Conservation (phyloP, 37 sponge, comb jelly and placozoan genomes). For the Cliona cf. orientalis region DNA sequence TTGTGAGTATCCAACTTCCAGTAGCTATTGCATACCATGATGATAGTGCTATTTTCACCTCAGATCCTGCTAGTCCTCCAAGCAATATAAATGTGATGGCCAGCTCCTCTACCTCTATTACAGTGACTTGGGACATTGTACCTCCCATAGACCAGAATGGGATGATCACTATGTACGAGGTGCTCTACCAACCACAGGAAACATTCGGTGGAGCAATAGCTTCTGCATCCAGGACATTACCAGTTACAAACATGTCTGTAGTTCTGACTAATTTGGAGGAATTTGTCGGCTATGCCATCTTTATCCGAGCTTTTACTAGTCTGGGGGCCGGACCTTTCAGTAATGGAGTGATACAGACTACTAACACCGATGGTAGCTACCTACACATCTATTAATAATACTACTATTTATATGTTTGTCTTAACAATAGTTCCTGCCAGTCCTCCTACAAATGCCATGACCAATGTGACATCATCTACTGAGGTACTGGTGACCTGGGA, state of each 20-base stretch:
- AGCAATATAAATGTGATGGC: background rate
- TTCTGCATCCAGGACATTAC: background rate
- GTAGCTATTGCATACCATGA: too few relatives aligned
- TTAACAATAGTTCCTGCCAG: too few relatives aligned
- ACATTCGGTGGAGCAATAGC: conserved; percentile 1
- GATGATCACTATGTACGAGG: conserved; percentile 18
- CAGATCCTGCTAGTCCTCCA: conserved; percentile 20
- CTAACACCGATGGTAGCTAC: conserved; percentile 22
- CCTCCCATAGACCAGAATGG: conserved; percentile 23
- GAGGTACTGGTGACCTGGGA: too few relatives aligned
- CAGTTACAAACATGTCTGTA: background rate
- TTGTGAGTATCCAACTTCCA: too few relatives aligned
- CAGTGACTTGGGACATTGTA: conserved; percentile 3
- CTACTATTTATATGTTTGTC: too few relatives aligned
- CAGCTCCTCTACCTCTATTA: background rate
- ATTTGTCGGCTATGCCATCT: conserved; percentile 25
- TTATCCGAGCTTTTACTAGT: conserved; percentile 22
- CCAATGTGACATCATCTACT: too few relatives aligned
- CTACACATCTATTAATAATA: too few relatives aligned
- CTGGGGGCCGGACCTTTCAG: conserved; percentile 20
- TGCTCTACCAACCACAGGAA: conserved; percentile 8
- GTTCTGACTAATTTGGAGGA: conserved; percentile 1
- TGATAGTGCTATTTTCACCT: too few relatives aligned
- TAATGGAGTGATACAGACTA: background rate
- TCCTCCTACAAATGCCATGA: too few relatives aligned